A percentile compares a stretch with the other conserved stretches of the same genome.
Evolutionary conservation across 2,797 vertebrate species (phyloP).

Genomic region (Chrosomus eos): DNA sequence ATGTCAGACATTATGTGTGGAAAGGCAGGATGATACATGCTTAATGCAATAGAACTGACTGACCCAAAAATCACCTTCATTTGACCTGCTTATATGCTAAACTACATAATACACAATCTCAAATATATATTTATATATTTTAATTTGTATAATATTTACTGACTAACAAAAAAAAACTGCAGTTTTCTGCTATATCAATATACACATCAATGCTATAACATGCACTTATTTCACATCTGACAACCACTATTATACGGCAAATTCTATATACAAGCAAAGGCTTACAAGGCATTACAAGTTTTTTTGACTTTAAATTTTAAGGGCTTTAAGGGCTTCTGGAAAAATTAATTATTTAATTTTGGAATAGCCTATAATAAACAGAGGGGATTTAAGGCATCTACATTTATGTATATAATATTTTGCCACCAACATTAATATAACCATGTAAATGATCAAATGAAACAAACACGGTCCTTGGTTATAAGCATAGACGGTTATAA

Average conservation of each 20-base stretch:
- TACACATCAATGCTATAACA: neutral
- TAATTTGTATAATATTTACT: neutral
- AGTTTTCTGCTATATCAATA: neutral
- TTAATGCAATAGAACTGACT: conserved; percentile 10
- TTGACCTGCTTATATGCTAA: neutral
- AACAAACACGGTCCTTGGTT: neutral
- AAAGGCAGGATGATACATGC: neutral
- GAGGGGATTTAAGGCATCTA: neutral
- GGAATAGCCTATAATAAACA: neutral
- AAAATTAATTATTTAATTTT: neutral
- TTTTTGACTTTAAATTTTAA: neutral
- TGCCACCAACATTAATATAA: neutral
- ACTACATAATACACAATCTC: neutral
- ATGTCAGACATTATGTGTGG: conserved; percentile 5
- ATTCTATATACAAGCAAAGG: neutral
- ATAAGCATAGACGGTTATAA: too few species aligned
- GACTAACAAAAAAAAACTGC: neutral
- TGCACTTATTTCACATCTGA: neutral
- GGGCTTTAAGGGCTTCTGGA: neutral
- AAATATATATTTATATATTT: neutral
- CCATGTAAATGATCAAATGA: neutral
- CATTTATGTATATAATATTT: neutral
- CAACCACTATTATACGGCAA: neutral
- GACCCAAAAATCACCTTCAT: neutral
- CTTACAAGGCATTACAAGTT: neutral